phyloP scores from a whole-genome alignment of 2,113 vertebrate genomes.

The Channa maculata region DNA sequence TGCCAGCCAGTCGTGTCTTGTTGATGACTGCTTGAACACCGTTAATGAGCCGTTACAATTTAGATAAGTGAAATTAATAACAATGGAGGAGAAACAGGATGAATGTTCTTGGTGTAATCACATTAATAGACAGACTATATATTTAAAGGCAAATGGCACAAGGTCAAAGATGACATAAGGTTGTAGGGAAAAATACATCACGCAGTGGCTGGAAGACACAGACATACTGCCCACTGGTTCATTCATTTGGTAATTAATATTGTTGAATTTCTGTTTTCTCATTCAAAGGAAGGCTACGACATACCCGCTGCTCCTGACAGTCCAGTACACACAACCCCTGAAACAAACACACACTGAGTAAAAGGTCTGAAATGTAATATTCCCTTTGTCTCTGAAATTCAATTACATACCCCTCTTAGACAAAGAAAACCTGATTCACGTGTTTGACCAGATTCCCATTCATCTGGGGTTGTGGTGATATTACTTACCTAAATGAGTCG shows the following conservation, averaged over 20 bases:
- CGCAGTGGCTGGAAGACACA: too few relatives aligned
- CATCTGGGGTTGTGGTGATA: conserved; percentile 73
- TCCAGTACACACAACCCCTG: background rate
- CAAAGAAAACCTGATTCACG: conserved; percentile 33
- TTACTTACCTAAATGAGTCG: conserved; percentile 81
- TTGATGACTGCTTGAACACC: background rate
- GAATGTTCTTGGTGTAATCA: background rate
- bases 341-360: too few relatives aligned
- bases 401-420: conserved; percentile 19
- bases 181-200: too few relatives aligned
- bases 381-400: conserved; percentile 27
- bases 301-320: background rate
- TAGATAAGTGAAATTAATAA: background rate
- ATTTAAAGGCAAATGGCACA: background rate
- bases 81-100: background rate
- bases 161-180: background rate
- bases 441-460: conserved; percentile 64
- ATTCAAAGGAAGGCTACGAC: background rate
- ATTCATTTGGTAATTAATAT: too few relatives aligned
- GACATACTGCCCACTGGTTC: too few relatives aligned
- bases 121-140: background rate
- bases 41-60: background rate
- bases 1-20: background rate
- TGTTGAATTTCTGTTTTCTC: too few relatives aligned
- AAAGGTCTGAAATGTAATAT: background rate